phyloP scores from a whole-genome alignment of 2,797 vertebrate species.

The Gadopsis bispinosus region DNA sequence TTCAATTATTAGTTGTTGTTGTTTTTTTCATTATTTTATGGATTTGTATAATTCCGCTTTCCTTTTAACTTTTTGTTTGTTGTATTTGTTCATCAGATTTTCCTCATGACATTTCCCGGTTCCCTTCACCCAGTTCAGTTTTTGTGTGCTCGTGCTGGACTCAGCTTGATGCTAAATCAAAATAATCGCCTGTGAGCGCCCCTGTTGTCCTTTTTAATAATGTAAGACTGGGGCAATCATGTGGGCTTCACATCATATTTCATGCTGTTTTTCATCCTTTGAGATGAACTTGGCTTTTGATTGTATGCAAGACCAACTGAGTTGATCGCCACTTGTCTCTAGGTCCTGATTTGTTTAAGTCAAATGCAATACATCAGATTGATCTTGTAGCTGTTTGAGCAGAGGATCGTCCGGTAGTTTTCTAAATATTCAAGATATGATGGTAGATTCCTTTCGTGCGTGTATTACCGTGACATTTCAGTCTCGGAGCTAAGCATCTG shows the following conservation, averaged over 20 bases:
- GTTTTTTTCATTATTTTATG: constrained; percentile 32
- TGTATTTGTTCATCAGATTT: constrained; percentile 30
- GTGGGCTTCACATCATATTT: neutral
- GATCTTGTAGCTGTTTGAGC: neutral
- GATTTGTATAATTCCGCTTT: constrained; percentile 44
- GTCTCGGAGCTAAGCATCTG: neutral
- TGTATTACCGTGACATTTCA: constrained; percentile 7
- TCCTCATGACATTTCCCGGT: constrained; percentile 12
- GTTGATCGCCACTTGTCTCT: constrained; percentile 30
- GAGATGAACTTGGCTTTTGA: constrained; percentile 48
- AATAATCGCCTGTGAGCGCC: constrained; percentile 22
- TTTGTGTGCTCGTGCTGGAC: constrained; percentile 24
- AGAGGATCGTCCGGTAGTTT: neutral
- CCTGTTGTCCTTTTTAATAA: constrained; percentile 16
- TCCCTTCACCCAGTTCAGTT: constrained; percentile 16
- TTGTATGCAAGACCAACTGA: constrained; percentile 49
- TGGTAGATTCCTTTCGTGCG: constrained; percentile 4
- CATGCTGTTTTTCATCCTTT: constrained; percentile 13
- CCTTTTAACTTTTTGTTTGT: constrained; percentile 42
- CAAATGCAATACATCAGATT: constrained; percentile 19
- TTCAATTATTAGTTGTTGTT: constrained; percentile 40
- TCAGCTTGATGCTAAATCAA: constrained; percentile 2
- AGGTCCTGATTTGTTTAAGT: constrained; percentile 17
- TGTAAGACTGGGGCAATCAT: neutral
- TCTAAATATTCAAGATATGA: neutral